Base-by-base conservation (phyloP, 2,888 invertebrate genomes). In the Byasa hedistus region DNA sequence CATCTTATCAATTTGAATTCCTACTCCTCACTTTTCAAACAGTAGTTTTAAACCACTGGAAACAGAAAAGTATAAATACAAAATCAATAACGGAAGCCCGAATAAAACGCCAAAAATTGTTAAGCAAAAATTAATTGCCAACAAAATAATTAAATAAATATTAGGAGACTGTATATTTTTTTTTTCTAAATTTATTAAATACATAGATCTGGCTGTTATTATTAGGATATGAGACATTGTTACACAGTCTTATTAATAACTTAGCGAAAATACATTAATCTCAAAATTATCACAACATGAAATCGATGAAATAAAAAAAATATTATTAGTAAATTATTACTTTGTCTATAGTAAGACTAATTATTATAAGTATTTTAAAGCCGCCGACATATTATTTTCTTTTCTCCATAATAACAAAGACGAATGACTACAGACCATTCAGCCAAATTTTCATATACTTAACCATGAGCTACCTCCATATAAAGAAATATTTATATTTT, bases 211-310 rank as follows among this genome's bases (percentile, higher is more conserved):
- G 21, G 21, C 3, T 2, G 21, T 52, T n/a, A n/a, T n/a, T 21
- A 27, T 56, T 56, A 44, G 19, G 19, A 44, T 17, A 44, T 19
- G 56, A 32, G 56, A 56, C 32, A 32, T 56, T 24, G 19, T 15
- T 56, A 56, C 12, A 12, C 32, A 27, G 51, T 32, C 21, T 51
- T 51, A 44, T 55, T 24, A 55, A 55, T 51, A 27, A 60, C 27
- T 51, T n/a, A 24, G 44, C 32, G 23, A 58, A 23, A 39, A 44
- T 48, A 61, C 32, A 44, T 55, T 60, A 60, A 65, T 61, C 61
- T 65, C 57, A 23, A 27, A 61, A 56, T 57, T 57, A 65, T 65
- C 65, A 65, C 65, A 65, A 55, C n/a, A 39, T 22, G 17, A 55
- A 64, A 56, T 56, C 60, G 8, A 54, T 24, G 24, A 21, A 22